A percentile compares a stretch with the other conserved stretches of the same genome.
Conservation (phyloP, 2,797 vertebrate species). For the Crocodylus rhombifer region DNA sequence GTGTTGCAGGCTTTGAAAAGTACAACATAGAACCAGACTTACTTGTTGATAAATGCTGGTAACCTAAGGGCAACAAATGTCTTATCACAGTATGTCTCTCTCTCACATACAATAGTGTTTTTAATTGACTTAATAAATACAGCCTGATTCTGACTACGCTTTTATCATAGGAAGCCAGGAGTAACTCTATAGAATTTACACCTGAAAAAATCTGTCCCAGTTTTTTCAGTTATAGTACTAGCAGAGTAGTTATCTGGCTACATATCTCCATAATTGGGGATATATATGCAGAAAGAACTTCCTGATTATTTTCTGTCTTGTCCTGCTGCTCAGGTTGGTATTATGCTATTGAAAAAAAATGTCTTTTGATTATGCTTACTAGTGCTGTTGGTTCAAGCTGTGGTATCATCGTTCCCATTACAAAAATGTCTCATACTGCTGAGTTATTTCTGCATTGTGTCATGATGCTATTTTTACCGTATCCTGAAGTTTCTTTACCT, state of each 20-base stretch:
- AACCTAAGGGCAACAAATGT: neutral
- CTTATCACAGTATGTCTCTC: neutral
- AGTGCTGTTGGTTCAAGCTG: neutral
- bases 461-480: neutral
- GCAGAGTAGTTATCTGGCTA: neutral
- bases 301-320: neutral
- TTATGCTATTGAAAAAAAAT: neutral
- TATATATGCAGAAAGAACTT: neutral
- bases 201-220: neutral
- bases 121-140: slow-evolving; percentile 9
- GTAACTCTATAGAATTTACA: neutral
- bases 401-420: neutral
- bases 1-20: neutral
- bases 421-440: neutral
- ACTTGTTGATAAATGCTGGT: neutral
- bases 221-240: neutral
- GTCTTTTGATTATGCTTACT: neutral
- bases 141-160: neutral
- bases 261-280: rapidly evolving
- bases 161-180: neutral
- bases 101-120: neutral
- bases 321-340: neutral
- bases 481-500: neutral
- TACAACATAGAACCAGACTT: neutral
- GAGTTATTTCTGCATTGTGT: neutral